Evolutionary conservation across 2,797 vertebrate genomes (phyloP).

Genomic region (Tadarida brasiliensis): DNA sequence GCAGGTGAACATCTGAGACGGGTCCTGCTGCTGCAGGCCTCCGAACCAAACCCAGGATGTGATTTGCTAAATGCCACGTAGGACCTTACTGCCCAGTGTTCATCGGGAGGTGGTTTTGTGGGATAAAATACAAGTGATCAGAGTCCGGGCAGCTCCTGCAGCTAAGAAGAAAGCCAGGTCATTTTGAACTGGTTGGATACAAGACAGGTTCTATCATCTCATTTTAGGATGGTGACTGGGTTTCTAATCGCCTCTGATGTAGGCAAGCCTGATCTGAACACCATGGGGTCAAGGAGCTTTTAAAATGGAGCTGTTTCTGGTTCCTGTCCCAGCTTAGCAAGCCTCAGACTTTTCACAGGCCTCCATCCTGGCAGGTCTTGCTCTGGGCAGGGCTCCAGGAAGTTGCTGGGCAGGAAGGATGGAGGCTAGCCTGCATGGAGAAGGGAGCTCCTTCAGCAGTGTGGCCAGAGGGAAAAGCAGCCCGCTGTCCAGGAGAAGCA

Average conservation of each 20-base stretch:
- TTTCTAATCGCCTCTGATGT: not conserved
- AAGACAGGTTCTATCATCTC: constrained; percentile 42
- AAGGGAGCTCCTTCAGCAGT: not conserved
- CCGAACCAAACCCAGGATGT: not conserved
- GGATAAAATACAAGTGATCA: not conserved
- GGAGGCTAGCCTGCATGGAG: not conserved
- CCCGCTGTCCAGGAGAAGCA: not conserved
- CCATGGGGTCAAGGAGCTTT: not conserved
- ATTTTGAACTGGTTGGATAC: constrained; percentile 33
- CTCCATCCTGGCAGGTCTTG: not conserved
- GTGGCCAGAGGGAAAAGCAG: not conserved
- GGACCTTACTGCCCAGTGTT: not conserved
- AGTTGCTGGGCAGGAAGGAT: not conserved
- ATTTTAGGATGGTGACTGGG: not conserved
- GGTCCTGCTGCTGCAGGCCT: not conserved
- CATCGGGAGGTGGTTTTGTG: not conserved
- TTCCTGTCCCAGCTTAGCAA: not conserved
- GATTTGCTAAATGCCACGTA: not conserved
- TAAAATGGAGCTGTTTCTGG: constrained; percentile 2
- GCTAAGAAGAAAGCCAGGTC: constrained; percentile 52
- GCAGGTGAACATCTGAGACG: constrained; percentile 38
- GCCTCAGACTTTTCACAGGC: not conserved
- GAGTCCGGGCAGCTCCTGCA: not conserved
- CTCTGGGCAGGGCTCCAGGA: not conserved
- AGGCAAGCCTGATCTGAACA: not conserved